phyloP scores from a whole-genome alignment of 2,113 vertebrate species.

The Triplophysa rosa region DNA sequence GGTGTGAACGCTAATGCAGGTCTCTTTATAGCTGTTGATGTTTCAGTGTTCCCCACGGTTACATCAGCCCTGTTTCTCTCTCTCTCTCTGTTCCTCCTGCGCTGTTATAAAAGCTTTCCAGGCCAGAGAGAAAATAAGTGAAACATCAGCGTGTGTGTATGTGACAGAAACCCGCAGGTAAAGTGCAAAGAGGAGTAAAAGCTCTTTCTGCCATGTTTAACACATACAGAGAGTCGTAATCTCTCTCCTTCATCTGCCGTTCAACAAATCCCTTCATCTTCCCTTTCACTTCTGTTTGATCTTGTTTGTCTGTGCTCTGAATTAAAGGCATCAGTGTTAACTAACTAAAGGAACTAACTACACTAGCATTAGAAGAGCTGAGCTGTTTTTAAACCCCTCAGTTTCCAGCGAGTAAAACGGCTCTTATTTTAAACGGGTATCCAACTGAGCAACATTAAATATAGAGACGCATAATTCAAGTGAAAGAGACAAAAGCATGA shows the following conservation, averaged over 20 bases:
- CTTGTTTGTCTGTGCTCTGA: not conserved
- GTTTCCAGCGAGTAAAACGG: too few relatives aligned
- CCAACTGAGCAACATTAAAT: not conserved
- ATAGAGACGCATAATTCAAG: conserved; percentile 1
- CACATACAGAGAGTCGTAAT: conserved; percentile 62
- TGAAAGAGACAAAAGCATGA: not conserved
- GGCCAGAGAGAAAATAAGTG: conserved; percentile 66
- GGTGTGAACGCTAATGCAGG: not conserved
- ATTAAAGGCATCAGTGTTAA: not conserved
- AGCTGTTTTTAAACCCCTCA: too few relatives aligned
- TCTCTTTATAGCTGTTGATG: not conserved
- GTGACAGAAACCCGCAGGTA: conserved; percentile 17
- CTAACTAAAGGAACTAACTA: too few relatives aligned
- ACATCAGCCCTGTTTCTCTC: not conserved
- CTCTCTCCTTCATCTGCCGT: conserved; percentile 50
- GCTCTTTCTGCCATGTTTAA: conserved; percentile 60
- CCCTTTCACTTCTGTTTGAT: not conserved
- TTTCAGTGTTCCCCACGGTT: not conserved
- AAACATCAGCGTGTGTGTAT: conserved; percentile 65
- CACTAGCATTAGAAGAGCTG: too few relatives aligned
- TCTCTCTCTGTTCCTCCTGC: conserved; percentile 46
- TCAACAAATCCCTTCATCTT: conserved; percentile 32
- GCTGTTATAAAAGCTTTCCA: conserved; percentile 64
- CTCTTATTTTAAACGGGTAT: not conserved
- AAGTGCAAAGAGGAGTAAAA: conserved; percentile 57